Base-by-base conservation (phyloP, 2,888 invertebrate genomes). In the Tetheella fluctuosa region DNA sequence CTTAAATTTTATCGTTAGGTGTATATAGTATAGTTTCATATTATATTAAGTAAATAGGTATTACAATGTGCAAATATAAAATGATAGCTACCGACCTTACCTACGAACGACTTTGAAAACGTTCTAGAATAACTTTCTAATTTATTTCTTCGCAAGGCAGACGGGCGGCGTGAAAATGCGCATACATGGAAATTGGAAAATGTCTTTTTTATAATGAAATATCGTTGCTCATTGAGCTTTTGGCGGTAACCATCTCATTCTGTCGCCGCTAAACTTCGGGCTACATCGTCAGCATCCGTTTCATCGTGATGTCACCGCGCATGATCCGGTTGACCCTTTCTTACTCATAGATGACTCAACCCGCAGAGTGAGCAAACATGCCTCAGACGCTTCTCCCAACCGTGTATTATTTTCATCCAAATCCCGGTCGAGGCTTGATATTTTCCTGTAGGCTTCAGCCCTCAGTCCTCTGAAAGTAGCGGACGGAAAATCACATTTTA, bases 361-460 rank as follows among this genome's bases (percentile, higher is more conserved):
- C 59, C 60, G 63, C 62, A 58, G 85, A 90, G 79, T 69, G 84
- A 86, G 86, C 60, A 63, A 76, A 83, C 68, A 69, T 64, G 59
- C 67, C 63, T 64, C 61, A 58, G 64, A 65, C 73, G 65, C 68
- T 68, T 74, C 73, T 74, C 73, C 62, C 64, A 60, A 64, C 56
- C 58, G 59, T 71, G 76, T 78, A 76, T 79, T 81, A 81, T 83
- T 88, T 85, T 83, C 81, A 84, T 79, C 82, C 69, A 80, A 81
- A 83, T 88, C 91, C 90, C 88, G 88, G 88, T 81, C 83, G 86
- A 85, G 87, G 89, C 87, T 89, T 86, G 81, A 85, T 82, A 85
- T 89, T 91, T 90, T 91, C 90, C 89, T 84, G 89, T 89, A 90
- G 89, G 86, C 85, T 89, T 85, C 82, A 83, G 80, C 80, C 80